phyloP scores from a whole-genome alignment of 2,797 vertebrate genomes.

The Potorous gilbertii region DNA sequence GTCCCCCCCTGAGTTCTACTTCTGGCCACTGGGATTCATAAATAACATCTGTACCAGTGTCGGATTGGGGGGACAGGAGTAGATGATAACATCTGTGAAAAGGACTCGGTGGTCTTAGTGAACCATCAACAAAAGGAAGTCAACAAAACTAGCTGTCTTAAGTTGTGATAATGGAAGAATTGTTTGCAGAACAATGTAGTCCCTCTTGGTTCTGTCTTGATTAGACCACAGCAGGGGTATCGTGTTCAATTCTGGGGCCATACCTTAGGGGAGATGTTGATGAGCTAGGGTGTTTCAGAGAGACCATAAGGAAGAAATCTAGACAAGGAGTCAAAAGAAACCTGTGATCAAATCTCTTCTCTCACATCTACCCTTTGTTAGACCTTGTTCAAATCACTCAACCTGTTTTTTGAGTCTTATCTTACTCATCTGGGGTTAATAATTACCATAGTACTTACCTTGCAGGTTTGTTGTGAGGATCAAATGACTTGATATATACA shows the following conservation, averaged over 20 bases:
- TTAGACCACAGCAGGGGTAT: neutral
- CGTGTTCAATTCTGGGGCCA: neutral
- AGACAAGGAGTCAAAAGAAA: neutral
- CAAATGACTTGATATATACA: neutral
- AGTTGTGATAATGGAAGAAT: neutral
- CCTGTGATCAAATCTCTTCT: neutral
- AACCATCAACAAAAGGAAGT: neutral
- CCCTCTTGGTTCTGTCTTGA: no score
- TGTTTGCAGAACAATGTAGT: neutral
- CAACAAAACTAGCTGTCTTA: neutral
- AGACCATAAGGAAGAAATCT: neutral
- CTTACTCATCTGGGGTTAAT: neutral
- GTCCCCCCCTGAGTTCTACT: neutral
- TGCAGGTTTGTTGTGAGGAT: neutral
- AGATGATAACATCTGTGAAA: neutral
- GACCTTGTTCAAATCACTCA: neutral
- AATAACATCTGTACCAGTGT: neutral
- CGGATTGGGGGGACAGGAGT: neutral
- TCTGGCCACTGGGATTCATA: neutral
- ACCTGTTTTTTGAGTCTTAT: neutral
- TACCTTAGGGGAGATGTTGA: neutral
- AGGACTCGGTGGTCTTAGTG: neutral
- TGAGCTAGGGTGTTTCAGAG: neutral
- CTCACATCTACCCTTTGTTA: neutral
- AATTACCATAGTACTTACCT: neutral